These are phyloP conservation scores for Phyllotis vaccarum DNA, from an alignment of 2,797 vertebrate species.

Conservation along the genomic window DNA sequence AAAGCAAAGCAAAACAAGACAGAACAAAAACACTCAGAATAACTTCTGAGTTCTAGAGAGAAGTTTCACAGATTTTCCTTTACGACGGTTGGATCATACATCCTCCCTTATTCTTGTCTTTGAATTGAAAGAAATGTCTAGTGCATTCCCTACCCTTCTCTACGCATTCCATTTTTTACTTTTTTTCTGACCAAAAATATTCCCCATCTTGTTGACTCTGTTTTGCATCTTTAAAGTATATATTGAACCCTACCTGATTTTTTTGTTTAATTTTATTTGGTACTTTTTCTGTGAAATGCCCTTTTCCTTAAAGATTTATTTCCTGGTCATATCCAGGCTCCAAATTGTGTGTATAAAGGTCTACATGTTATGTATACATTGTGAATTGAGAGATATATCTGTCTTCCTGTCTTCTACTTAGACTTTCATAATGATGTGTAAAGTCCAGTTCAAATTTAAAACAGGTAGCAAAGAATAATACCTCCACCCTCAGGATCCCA, in stretches of 20 bases:
- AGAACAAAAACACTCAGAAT: not conserved
- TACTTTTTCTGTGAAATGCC: conserved; percentile 49
- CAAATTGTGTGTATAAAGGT: not conserved
- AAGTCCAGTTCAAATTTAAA: not conserved
- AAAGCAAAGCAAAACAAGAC: not conserved
- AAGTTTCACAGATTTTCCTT: conserved; percentile 15
- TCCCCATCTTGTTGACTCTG: not conserved
- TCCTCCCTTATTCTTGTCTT: not conserved
- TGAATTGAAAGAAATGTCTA: conserved; percentile 9
- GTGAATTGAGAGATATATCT: not conserved
- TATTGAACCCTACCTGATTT: not conserved
- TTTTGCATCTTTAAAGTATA: not conserved
- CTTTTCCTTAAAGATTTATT: not conserved
- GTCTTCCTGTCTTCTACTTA: not conserved
- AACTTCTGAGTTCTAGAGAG: not conserved
- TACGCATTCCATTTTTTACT: not conserved
- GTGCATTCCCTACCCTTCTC: not conserved
- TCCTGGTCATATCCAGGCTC: not conserved
- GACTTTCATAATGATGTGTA: not conserved
- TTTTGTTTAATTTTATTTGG: not conserved
- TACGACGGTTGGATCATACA: not conserved
- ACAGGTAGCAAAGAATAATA: not conserved
- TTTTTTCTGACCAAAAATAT: not conserved
- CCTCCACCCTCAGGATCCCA: rapidly evolving
- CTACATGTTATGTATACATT: not conserved